Evolutionary conservation across 1,140 invertebrate species (phyloP).

Genomic region (Stenopsyche tienmushanensis): DNA sequence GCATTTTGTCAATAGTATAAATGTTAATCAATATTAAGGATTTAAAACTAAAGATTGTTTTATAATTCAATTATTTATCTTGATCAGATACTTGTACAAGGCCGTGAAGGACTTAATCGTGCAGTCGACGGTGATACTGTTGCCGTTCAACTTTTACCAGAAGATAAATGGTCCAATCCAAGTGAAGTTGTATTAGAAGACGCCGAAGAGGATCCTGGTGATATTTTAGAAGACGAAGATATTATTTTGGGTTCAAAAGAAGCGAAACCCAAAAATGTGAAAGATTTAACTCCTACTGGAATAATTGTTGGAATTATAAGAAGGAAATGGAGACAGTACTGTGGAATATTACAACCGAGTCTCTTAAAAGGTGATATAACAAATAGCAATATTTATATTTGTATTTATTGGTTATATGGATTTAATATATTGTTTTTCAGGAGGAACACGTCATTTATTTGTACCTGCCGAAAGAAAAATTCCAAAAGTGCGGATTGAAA

Average conservation of each 20-base stretch:
- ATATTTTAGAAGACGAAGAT: slow-evolving; percentile 67
- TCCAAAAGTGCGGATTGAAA: slow-evolving; percentile 90
- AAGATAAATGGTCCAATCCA: slow-evolving; percentile 86
- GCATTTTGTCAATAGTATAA: too few relatives aligned
- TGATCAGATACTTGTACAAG: slow-evolving; percentile 84
- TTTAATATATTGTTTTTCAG: slow-evolving; percentile 49
- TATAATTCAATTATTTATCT: slow-evolving; percentile 17
- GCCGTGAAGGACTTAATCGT: slow-evolving; percentile 83
- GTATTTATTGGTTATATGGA: too few relatives aligned
- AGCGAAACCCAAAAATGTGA: slow-evolving; percentile 43
- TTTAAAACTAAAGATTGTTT: background rate
- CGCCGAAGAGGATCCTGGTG: slow-evolving; percentile 70
- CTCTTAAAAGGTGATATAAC: slow-evolving; percentile 70
- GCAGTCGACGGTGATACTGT: slow-evolving; percentile 96
- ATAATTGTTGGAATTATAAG: slow-evolving; percentile 92
- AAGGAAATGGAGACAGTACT: slow-evolving; percentile 95
- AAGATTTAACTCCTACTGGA: slow-evolving; percentile 72
- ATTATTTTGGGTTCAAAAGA: slow-evolving; percentile 42
- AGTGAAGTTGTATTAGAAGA: slow-evolving; percentile 84
- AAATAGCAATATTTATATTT: background rate
- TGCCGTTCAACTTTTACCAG: slow-evolving; percentile 86
- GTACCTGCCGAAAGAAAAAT: slow-evolving; percentile 87
- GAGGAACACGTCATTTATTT: slow-evolving; percentile 77
- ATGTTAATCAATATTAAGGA: too few relatives aligned
- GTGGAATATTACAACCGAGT: slow-evolving; percentile 87